Conservation (phyloP, 2,888 invertebrate genomes). For the Pasiphila rectangulata region DNA sequence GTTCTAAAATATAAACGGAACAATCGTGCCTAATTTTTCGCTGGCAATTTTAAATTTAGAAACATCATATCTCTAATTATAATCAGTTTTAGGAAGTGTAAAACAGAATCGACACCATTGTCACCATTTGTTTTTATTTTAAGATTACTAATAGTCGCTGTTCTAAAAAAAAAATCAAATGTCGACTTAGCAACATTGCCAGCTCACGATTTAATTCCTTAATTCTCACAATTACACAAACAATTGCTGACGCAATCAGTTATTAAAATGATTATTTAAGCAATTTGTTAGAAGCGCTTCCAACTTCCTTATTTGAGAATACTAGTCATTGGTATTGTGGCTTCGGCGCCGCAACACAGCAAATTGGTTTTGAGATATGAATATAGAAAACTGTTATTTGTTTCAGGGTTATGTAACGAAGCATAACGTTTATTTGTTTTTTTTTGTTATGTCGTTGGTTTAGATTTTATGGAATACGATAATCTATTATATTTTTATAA, state of each 20-base stretch:
- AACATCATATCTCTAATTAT: too few species aligned
- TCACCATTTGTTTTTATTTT: too few species aligned
- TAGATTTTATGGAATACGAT: too few species aligned
- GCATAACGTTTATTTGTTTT: not conserved
- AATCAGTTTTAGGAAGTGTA: too few species aligned
- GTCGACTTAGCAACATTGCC: not conserved
- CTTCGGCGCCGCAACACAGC: not conserved
- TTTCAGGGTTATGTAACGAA: slow-evolving; percentile 1
- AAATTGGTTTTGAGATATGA: slow-evolving; percentile 8
- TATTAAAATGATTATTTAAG: slow-evolving; percentile 32
- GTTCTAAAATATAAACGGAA: too few species aligned
- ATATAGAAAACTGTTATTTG: not conserved
- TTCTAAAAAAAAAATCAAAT: too few species aligned
- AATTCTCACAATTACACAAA: slow-evolving; percentile 23
- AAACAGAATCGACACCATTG: too few species aligned
- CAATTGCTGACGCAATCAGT: slow-evolving; percentile 27
- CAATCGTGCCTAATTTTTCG: too few species aligned
- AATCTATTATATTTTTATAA: too few species aligned
- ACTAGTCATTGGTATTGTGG: slow-evolving; percentile 9
- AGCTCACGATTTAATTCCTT: not conserved
- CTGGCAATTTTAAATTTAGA: too few species aligned
- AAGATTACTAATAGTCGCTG: too few species aligned
- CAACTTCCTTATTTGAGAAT: slow-evolving; percentile 24
- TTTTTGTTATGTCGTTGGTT: too few species aligned
- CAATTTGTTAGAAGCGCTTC: slow-evolving; percentile 27